Evolutionary conservation across 2,888 invertebrate species (phyloP), one percentile per base, ranked within the genome.

Genomic region (Meteorus colon): DNA sequence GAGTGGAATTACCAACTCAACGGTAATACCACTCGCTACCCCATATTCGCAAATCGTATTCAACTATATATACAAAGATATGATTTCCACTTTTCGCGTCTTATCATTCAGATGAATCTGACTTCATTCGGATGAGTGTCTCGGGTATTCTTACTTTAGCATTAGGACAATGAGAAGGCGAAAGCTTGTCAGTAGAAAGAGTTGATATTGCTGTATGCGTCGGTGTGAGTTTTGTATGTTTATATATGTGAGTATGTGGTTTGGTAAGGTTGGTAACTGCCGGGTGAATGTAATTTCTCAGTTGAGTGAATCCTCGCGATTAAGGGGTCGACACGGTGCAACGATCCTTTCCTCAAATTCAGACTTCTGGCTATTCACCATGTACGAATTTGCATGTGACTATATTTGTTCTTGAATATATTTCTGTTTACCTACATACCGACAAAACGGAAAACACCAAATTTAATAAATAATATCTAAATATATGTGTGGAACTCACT

Each of bases 251-350:
- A 60, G 12, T 34, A 16, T 63, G 19, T 63, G 37, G 10, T 34
- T 29, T 60, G 59, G 67, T 60, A 51, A 65, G 62, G 71, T 66
- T 41, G 66, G 76, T 76, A 76, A 76, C 76, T 72, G 67, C 67
- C 10, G 76, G 75, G 75, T 76, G 72, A 62, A 76, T 76, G 76
- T 76, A 76, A 76, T 76, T 76, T 76, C 62, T 60, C 76, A 76
- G 76, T 73, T 67, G 76, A 76, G 76, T 76, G 76, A 76, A 63
- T 73, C 73, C 63, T 73, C 73, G 76, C 76, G 76, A 76, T 76
- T 73, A 76, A 76, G 69, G 76, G 76, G 68, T 73, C 76, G 73
- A 76, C 76, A 76, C 73, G 76, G 69, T 76, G 76, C 73, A 76
- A 34, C 73, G 72, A 76, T 76, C 76, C 73, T 76, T 76, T 76